Conservation (phyloP, 2,797 vertebrate species). For the Cyprinella venusta region DNA sequence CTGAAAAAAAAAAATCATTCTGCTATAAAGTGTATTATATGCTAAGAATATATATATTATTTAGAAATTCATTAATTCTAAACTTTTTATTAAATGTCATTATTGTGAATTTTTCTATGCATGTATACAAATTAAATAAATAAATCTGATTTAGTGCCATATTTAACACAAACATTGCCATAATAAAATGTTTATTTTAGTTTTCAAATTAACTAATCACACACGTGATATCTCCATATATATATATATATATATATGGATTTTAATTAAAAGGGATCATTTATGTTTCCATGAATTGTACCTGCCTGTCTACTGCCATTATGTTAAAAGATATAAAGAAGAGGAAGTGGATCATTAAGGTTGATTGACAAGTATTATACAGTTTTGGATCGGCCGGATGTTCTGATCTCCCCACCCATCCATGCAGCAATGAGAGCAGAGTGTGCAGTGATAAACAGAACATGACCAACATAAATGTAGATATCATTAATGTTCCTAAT, state of each 20-base stretch:
- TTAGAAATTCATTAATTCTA: background rate
- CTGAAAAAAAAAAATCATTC: background rate
- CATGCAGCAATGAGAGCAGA: too few relatives aligned
- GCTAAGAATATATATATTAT: background rate
- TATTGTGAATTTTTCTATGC: background rate
- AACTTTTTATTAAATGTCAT: background rate
- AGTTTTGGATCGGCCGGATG: background rate
- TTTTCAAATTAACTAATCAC: too few relatives aligned
- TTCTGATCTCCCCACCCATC: background rate
- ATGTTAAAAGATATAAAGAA: background rate
- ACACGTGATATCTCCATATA: too few relatives aligned
- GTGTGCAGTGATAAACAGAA: too few relatives aligned
- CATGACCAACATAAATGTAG: too few relatives aligned
- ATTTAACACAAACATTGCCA: too few relatives aligned
- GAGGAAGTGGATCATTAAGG: too few relatives aligned
- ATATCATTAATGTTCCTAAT: too few relatives aligned
- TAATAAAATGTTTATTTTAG: too few relatives aligned
- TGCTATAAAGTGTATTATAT: background rate
- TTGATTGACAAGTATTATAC: background rate
- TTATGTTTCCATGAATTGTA: too few relatives aligned
- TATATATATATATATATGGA: too few relatives aligned
- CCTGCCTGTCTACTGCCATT: background rate
- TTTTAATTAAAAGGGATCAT: too few relatives aligned
- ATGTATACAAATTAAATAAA: background rate
- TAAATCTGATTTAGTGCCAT: background rate